Evolutionary conservation across 2,888 invertebrate genomes (phyloP), one percentile per base, ranked within the genome.

Genomic region (Drosophila leonis): DNA sequence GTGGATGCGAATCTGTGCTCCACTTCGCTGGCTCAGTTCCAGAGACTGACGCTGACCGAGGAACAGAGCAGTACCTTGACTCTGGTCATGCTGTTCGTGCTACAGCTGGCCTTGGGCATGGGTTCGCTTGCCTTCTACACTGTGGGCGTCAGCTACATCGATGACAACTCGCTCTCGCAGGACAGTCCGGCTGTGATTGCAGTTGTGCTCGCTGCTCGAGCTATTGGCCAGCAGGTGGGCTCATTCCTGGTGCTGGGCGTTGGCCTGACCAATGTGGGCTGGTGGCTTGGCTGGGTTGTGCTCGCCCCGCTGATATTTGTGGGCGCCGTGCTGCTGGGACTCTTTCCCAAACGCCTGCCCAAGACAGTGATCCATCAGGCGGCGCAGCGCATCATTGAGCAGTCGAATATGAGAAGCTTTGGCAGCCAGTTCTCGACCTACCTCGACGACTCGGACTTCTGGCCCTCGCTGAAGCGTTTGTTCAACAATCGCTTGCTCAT

Each of bases 71-170:
- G 92, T 49, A 91, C 92, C n/a, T 74, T 92, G 4, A 94, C 93
- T 0, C 75, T 94, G 24, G 81, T 88, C 12, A 82, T 95, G 72
- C 85, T 95, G 8, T 93, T 94, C 49, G 67, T 93, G 0, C 92
- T 94, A 0, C 94, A 95, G 83, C 79, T 94, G 54, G 84, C 93
- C 0, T 90, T 93, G 55, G 94, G 94, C 57, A 84, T 94, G 65
- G 94, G 93, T 0, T 92, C 93, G 18, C 86, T 94, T 35, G 94
- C 94, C 0, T 94, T 94, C 77, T 94, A 94, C 49, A 93, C 94
- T 0, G 93, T 95, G 20, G 95, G 95, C 9, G 91, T 95, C 24
- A 94, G 94, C 6, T 95, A 95, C 78, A 92, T 95, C 10, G 95
- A 95, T 71, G 95, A 95, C 77, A 95, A 95, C 83, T 94, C 94